These are phyloP conservation scores for Himalopsyche anomala DNA, from an alignment of 2,888 invertebrate genomes.

Conservation along the genomic window DNA sequence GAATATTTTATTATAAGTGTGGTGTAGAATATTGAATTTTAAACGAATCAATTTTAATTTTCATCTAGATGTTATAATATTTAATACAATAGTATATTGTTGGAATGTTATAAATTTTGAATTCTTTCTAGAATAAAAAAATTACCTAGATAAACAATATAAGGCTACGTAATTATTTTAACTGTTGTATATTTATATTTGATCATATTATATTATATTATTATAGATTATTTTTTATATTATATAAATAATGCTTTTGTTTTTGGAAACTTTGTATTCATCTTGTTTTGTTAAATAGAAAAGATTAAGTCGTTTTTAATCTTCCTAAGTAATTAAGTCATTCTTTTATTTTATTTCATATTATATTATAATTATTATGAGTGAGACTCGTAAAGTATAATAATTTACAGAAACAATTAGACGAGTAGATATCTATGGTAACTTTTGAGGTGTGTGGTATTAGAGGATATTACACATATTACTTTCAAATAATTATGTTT, in stretches of 20 bases:
- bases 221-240: not conserved
- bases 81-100: conserved; percentile 13
- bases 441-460: not conserved
- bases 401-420: not conserved
- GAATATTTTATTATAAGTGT: not conserved
- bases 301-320: conserved; percentile 9
- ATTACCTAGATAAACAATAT: conserved; percentile 27
- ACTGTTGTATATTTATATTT: conserved; percentile 34
- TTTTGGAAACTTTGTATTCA: conserved; percentile 36
- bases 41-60: not conserved
- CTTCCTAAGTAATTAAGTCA: not conserved
- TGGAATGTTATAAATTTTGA: conserved; percentile 38
- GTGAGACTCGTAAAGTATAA: not conserved
- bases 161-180: conserved; percentile 23
- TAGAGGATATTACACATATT: not conserved
- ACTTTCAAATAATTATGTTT: not conserved
- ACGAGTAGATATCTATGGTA: not conserved
- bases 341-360: not conserved
- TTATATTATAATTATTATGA: not conserved
- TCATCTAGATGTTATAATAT: not conserved
- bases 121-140: not conserved
- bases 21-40: too few relatives aligned
- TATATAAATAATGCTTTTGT: conserved; percentile 8
- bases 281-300: not conserved
- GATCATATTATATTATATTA: conserved; percentile 35